These are phyloP conservation scores for Litoditis marina DNA, from an alignment of 2,888 invertebrate genomes.

Conservation along the genomic window DNA sequence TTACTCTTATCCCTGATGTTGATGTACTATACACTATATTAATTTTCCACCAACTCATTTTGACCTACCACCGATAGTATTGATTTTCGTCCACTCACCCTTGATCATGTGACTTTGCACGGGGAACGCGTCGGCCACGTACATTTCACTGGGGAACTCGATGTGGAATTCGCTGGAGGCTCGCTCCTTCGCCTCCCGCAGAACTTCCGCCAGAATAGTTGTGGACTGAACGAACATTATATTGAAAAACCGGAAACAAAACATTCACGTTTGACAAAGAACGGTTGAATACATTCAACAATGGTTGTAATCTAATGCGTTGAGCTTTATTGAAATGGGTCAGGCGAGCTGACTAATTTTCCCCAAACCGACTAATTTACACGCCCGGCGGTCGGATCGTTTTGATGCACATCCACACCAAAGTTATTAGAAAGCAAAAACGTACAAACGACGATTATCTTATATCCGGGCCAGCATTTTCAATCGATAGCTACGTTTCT, in stretches of 20 bases:
- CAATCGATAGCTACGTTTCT: too few relatives aligned
- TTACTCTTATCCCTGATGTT: too few relatives aligned
- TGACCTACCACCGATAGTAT: background rate
- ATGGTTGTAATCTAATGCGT: background rate
- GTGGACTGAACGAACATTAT: slow-evolving; percentile 21
- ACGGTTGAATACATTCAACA: background rate
- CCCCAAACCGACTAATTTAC: too few relatives aligned
- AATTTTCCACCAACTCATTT: too few relatives aligned
- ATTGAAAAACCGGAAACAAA: background rate
- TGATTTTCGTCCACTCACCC: too few relatives aligned
- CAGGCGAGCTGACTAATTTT: too few relatives aligned
- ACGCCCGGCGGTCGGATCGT: too few relatives aligned
- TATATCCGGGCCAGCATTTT: too few relatives aligned
- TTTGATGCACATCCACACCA: too few relatives aligned
- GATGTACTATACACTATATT: too few relatives aligned
- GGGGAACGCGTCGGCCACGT: slow-evolving; percentile 57
- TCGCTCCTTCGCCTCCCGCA: slow-evolving; percentile 51
- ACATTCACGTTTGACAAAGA: background rate
- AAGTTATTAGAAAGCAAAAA: too few relatives aligned
- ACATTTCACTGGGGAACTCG: slow-evolving; percentile 52
- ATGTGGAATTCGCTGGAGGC: slow-evolving; percentile 57
- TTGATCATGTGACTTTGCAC: slow-evolving; percentile 57
- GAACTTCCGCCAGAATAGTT: slow-evolving; percentile 44
- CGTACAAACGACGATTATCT: too few relatives aligned
- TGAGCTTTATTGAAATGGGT: background rate